Conservation (phyloP, 2,888 invertebrate genomes). For the Trypoxylon attenuatum region DNA sequence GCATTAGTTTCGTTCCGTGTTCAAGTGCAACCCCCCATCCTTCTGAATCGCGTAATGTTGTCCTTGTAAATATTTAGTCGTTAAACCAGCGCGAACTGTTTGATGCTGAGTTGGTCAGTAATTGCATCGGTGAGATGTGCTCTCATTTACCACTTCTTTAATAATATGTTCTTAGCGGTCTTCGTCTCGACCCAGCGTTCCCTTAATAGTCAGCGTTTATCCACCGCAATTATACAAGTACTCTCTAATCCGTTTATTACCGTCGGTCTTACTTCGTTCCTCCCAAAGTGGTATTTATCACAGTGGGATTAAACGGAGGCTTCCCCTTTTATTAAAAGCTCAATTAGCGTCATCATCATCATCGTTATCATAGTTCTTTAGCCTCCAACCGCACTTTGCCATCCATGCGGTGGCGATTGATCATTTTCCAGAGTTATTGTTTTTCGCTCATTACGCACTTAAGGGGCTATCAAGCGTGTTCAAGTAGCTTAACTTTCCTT, state of each 20-base stretch:
- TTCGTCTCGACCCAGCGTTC: slow-evolving; percentile 42
- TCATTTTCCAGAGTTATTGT: not conserved
- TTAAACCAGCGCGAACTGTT: slow-evolving; percentile 14
- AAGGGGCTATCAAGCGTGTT: not conserved
- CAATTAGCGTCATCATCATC: slow-evolving; percentile 45
- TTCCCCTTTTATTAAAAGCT: slow-evolving; percentile 51
- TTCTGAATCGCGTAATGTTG: no score
- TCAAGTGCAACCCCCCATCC: no score
- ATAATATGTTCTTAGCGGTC: slow-evolving; percentile 52
- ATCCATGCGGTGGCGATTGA: not conserved
- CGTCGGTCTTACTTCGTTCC: slow-evolving; percentile 48
- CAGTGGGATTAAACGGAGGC: slow-evolving; percentile 47
- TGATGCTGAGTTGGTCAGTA: no score
- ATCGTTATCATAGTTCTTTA: slow-evolving; percentile 5
- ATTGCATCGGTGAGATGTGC: slow-evolving; percentile 24
- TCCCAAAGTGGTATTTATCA: slow-evolving; percentile 48
- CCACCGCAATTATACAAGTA: slow-evolving; percentile 54
- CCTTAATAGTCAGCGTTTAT: slow-evolving; percentile 54
- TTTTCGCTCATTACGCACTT: not conserved
- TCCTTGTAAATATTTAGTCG: slow-evolving; percentile 28
- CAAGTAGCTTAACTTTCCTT: no score
- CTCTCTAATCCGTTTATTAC: slow-evolving; percentile 59
- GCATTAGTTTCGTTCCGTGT: not conserved
- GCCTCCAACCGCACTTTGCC: not conserved
- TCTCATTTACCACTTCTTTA: slow-evolving; percentile 47